phyloP scores from a whole-genome alignment of 2,113 vertebrate species.

The Rhadina sibilatrix region DNA sequence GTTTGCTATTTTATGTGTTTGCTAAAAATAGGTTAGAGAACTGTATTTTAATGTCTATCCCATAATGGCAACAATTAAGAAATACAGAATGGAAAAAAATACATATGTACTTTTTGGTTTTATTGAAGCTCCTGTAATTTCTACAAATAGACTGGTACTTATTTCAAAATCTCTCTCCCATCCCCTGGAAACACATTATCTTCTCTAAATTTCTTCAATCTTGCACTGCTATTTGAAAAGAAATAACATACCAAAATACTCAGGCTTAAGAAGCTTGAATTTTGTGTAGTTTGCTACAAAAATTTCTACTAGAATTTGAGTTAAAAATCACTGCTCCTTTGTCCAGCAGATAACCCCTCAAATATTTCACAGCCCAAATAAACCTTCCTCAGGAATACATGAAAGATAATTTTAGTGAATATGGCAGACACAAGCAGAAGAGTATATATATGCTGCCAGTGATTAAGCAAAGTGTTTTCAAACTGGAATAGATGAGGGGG shows the following conservation, averaged over 20 bases:
- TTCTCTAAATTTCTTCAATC: not conserved
- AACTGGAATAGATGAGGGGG: not conserved
- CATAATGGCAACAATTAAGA: not conserved
- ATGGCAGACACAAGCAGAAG: not conserved
- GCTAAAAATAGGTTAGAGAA: not conserved
- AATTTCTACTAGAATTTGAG: not conserved
- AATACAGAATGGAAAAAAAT: not conserved
- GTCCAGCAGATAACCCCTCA: not conserved
- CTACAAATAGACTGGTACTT: not conserved
- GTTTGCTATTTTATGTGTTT: not conserved
- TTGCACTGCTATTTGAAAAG: not conserved
- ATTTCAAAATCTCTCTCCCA: not conserved
- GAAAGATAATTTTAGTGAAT: not conserved
- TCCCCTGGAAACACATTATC: not conserved
- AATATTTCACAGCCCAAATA: not conserved
- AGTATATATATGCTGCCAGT: not conserved
- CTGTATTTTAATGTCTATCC: not conserved
- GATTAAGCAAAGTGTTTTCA: slow-evolving; percentile 33
- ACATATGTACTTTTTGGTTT: not conserved
- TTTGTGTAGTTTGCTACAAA: not conserved
- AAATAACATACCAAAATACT: not conserved
- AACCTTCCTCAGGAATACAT: not conserved
- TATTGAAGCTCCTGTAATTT: not conserved
- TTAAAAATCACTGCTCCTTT: not conserved
- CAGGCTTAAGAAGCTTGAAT: not conserved